A percentile compares a stretch with the other conserved stretches of the same genome.
Evolutionary conservation across 2,888 invertebrate species (phyloP).

Genomic region (Asteroscopus sphinx): DNA sequence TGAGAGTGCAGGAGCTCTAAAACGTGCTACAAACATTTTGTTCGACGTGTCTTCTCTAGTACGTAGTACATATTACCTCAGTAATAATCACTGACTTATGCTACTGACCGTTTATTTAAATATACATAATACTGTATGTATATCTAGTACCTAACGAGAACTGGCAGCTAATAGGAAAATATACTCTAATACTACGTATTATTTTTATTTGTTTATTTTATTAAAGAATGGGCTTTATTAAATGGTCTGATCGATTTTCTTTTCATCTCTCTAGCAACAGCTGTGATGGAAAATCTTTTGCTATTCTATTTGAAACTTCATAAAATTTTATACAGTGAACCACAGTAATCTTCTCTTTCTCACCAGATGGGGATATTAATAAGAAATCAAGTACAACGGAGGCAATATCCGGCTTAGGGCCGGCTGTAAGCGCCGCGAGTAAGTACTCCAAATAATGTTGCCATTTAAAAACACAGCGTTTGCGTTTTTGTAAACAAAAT

Average conservation of each 20-base stretch:
- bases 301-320: conserved; percentile 28
- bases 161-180: too few relatives aligned
- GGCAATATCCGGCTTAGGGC: conserved; percentile 81
- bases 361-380: conserved; percentile 77
- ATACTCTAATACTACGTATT: too few relatives aligned
- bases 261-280: not conserved
- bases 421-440: conserved; percentile 86
- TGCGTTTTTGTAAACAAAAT: conserved; percentile 54
- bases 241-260: not conserved
- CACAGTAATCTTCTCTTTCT: conserved; percentile 55
- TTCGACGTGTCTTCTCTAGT: too few relatives aligned
- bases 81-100: too few relatives aligned
- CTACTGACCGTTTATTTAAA: too few relatives aligned
- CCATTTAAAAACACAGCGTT: conserved; percentile 57
- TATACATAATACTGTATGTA: too few relatives aligned
- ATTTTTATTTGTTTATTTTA: too few relatives aligned
- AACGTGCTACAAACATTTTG: too few relatives aligned
- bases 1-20: too few relatives aligned
- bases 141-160: too few relatives aligned
- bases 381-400: conserved; percentile 78
- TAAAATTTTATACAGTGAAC: conserved; percentile 21
- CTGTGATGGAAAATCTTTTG: not conserved
- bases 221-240: too few relatives aligned
- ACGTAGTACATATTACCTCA: too few relatives aligned
- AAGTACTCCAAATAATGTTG: conserved; percentile 68